A percentile compares a stretch with the other conserved stretches of the same genome.
These are phyloP conservation scores for Lonchura striata DNA, from an alignment of 2,113 vertebrate genomes.

Conservation along the genomic window DNA sequence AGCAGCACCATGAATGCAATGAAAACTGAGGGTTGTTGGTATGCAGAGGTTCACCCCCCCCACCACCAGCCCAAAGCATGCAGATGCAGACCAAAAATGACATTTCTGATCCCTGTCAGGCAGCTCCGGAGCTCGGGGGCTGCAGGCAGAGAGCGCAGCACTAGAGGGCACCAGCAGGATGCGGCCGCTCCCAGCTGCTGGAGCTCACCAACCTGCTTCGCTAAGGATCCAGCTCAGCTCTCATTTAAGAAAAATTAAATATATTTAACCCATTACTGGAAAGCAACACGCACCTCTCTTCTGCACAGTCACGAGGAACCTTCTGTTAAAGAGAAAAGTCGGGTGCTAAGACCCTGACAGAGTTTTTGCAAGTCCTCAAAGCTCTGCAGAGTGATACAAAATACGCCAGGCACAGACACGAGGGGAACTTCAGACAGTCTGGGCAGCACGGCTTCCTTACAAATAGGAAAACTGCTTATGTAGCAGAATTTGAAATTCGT, in stretches of 20 bases:
- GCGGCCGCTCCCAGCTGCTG: neutral
- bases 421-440: neutral
- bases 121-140: rapidly evolving
- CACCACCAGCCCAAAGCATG: neutral
- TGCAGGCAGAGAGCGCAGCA: neutral
- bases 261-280: neutral
- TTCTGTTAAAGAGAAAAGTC: neutral
- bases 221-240: rapidly evolving
- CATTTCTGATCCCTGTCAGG: rapidly evolving
- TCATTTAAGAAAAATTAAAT: neutral
- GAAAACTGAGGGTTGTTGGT: neutral
- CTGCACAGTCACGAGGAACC: rapidly evolving
- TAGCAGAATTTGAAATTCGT: neutral
- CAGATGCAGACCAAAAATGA: neutral
- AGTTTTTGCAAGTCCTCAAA: neutral
- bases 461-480: neutral
- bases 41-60: too few relatives aligned
- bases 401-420: neutral
- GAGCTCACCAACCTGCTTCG: rapidly evolving
- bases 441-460: neutral
- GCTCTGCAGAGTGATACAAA: rapidly evolving
- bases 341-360: neutral
- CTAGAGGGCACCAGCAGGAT: slow-evolving; percentile 58
- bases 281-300: neutral
- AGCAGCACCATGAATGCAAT: neutral